Conservation (phyloP, 2,888 invertebrate species). For the Pristionchus maxplancki region DNA sequence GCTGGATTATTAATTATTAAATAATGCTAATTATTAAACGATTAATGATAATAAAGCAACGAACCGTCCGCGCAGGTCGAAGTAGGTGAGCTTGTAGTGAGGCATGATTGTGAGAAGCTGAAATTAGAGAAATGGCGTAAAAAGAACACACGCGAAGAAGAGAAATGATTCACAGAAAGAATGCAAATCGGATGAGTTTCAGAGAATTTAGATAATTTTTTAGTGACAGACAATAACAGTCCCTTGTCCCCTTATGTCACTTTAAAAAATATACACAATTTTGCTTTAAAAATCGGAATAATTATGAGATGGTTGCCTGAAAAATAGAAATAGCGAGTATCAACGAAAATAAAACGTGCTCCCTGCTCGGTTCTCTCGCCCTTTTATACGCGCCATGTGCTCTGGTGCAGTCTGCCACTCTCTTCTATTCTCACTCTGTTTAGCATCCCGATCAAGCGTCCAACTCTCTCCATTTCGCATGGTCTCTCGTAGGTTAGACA, state of each 20-base stretch:
- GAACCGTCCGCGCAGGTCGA: slow-evolving; percentile 9
- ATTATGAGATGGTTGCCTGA: neutral
- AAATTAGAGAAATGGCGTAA: neutral
- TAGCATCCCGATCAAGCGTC: neutral
- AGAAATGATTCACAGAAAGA: neutral
- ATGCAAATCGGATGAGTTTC: neutral
- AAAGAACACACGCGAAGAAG: neutral
- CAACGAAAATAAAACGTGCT: neutral
- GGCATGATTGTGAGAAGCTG: neutral
- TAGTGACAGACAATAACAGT: too few species aligned
- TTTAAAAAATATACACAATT: too few species aligned
- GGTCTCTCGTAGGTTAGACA: neutral
- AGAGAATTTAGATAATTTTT: neutral
- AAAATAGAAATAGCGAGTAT: neutral
- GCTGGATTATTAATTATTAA: neutral
- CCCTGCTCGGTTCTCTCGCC: neutral
- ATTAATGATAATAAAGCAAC: neutral
- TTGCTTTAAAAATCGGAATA: too few species aligned
- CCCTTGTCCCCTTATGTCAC: too few species aligned
- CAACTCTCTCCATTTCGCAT: neutral
- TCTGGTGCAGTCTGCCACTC: neutral
- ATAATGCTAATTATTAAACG: too few species aligned
- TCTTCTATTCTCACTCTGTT: neutral
- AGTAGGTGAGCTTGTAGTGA: slow-evolving; percentile 39
- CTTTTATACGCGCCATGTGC: slow-evolving; percentile 14